Evolutionary conservation across 2,797 vertebrate genomes (phyloP).

Genomic region (Phataginus tricuspis): DNA sequence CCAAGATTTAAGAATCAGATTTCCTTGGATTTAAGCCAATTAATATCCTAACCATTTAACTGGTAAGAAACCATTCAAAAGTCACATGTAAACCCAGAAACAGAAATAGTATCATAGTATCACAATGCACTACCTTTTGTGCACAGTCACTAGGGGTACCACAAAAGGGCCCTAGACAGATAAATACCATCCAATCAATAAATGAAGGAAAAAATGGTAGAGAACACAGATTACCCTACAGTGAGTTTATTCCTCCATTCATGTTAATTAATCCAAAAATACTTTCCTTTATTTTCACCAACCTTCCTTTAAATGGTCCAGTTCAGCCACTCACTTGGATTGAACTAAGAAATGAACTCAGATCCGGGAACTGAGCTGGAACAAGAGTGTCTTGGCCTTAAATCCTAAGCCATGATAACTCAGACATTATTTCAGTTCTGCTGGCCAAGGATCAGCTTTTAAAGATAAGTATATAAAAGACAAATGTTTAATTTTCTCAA

Average conservation of each 20-base stretch:
- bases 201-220: neutral
- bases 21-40: neutral
- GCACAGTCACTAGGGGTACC: slow-evolving; percentile 89
- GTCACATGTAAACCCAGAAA: slow-evolving; percentile 44
- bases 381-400: neutral
- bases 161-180: slow-evolving; percentile 89
- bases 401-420: slow-evolving; percentile 36
- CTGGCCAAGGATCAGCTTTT: neutral
- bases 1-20: neutral
- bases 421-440: slow-evolving; percentile 52
- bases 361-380: neutral
- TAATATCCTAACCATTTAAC: neutral
- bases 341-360: slow-evolving; percentile 42
- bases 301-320: slow-evolving; percentile 34
- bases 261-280: slow-evolving; percentile 56
- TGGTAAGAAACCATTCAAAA: neutral
- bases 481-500: slow-evolving; percentile 52
- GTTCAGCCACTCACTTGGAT: neutral
- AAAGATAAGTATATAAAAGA: slow-evolving; percentile 41
- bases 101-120: slow-evolving; percentile 86
- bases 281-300: slow-evolving; percentile 29
- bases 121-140: slow-evolving; percentile 92
- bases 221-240: slow-evolving; percentile 44
- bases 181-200: slow-evolving; percentile 82
- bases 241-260: slow-evolving; percentile 45